Conservation (phyloP, 2,888 invertebrate species). For the Subacronicta megacephala region DNA sequence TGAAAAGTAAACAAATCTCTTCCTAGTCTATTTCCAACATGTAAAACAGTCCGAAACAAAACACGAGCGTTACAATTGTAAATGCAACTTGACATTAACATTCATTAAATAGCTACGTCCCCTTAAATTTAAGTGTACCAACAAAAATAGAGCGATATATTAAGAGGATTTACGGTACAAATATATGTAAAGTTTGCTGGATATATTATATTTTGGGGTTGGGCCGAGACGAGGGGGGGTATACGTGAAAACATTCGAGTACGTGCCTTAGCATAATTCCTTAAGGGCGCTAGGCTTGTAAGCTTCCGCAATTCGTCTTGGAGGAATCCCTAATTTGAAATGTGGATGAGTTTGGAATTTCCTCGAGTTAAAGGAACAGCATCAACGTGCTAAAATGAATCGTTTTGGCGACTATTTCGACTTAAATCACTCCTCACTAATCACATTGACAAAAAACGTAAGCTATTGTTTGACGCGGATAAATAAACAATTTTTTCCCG, state of each 20-base stretch:
- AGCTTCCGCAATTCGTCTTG: slow-evolving; percentile 88
- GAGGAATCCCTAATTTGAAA: slow-evolving; percentile 89
- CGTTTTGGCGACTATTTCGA: not conserved
- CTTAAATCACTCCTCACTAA: too few species aligned
- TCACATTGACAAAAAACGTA: too few species aligned
- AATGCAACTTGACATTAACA: slow-evolving; percentile 84
- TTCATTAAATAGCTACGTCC: slow-evolving; percentile 85
- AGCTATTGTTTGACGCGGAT: too few species aligned
- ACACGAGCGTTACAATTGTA: slow-evolving; percentile 76
- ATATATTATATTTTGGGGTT: slow-evolving; percentile 89
- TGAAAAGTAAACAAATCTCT: slow-evolving; percentile 37
- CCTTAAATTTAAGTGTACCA: slow-evolving; percentile 83
- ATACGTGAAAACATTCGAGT: slow-evolving; percentile 87
- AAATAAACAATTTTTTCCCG: too few species aligned
- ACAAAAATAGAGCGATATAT: slow-evolving; percentile 89
- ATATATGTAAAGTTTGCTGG: slow-evolving; percentile 90
- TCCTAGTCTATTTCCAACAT: slow-evolving; percentile 51
- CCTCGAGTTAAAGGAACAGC: slow-evolving; percentile 64
- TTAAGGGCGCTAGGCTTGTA: slow-evolving; percentile 83
- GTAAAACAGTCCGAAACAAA: slow-evolving; percentile 61
- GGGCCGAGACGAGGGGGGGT: slow-evolving; percentile 83
- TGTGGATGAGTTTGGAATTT: slow-evolving; percentile 84
- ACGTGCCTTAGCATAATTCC: slow-evolving; percentile 89
- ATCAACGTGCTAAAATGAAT: slow-evolving; percentile 8
- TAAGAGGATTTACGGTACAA: slow-evolving; percentile 89